These are phyloP conservation scores for Galerucella pusilla DNA, from an alignment of 2,888 invertebrate genomes.

Conservation along the genomic window DNA sequence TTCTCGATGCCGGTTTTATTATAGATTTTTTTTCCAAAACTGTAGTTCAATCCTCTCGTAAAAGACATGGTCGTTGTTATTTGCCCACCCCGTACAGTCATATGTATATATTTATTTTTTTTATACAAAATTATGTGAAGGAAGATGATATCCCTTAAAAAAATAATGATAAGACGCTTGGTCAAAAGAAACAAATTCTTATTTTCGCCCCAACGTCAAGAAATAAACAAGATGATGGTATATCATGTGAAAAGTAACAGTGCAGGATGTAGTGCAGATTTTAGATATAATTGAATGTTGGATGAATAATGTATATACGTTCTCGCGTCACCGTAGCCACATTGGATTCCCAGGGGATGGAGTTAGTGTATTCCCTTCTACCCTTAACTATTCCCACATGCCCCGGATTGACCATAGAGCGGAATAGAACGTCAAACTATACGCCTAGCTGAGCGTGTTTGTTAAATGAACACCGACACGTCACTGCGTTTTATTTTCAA, in stretches of 20 bases:
- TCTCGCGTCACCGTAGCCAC: constrained; percentile 56
- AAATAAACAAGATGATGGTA: constrained; percentile 33
- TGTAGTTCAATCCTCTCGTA: no score
- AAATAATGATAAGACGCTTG: background rate
- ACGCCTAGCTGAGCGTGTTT: constrained; percentile 61
- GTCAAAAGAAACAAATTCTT: constrained; percentile 29
- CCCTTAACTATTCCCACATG: constrained; percentile 46
- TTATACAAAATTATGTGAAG: background rate
- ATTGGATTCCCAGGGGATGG: constrained; percentile 57
- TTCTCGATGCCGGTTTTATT: no score
- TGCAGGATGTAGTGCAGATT: constrained; percentile 53
- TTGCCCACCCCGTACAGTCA: no score
- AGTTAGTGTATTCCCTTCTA: constrained; percentile 57
- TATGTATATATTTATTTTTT: background rate
- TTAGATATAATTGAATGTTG: constrained; percentile 65
- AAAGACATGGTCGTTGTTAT: no score
- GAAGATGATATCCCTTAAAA: background rate
- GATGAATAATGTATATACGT: constrained; percentile 64
- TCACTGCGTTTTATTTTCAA: constrained; percentile 58
- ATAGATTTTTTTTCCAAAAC: no score
- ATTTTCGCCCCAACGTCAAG: constrained; percentile 30
- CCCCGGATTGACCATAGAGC: constrained; percentile 53
- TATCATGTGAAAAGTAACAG: constrained; percentile 38
- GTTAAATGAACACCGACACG: constrained; percentile 60
- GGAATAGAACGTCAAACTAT: constrained; percentile 58